Percentiles rank a stretch among this genome's conserved stretches.
phyloP scores from a whole-genome alignment of 2,797 vertebrate genomes.

The Eupleurogrammus muticus region DNA sequence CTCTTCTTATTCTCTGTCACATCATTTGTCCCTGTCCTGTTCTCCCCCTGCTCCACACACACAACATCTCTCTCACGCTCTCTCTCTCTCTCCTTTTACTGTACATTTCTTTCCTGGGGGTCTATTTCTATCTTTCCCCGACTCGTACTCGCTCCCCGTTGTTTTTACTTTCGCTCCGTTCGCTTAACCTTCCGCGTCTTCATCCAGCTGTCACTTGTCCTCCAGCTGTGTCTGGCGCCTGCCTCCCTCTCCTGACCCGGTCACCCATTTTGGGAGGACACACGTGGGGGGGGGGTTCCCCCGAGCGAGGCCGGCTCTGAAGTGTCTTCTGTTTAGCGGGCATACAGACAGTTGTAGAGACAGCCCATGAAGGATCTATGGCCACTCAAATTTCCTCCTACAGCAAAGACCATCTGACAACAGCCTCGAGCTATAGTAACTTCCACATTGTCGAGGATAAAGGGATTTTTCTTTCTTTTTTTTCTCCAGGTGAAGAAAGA shows the following conservation, averaged over 20 bases:
- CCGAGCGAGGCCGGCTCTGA: neutral
- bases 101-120: neutral
- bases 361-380: neutral
- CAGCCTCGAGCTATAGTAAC: neutral
- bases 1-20: constrained; percentile 29
- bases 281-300: neutral
- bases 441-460: neutral
- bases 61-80: constrained; percentile 10
- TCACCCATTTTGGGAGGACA: constrained; percentile 26
- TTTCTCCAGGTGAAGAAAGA: neutral
- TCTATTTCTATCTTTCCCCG: constrained; percentile 2
- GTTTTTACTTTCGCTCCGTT: constrained; percentile 28
- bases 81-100: constrained; percentile 8
- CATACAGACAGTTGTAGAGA: neutral
- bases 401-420: neutral
- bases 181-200: constrained; percentile 38
- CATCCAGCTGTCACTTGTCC: constrained; percentile 33
- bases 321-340: neutral
- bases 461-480: too few species aligned
- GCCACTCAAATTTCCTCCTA: neutral
- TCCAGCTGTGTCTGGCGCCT: constrained; percentile 9
- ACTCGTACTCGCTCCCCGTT: constrained; percentile 25
- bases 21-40: constrained; percentile 48
- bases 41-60: constrained; percentile 30
- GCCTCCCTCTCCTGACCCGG: constrained; percentile 31